Evolutionary conservation across 1,140 invertebrate genomes (phyloP).

Genomic region (Hycleus phaleratus): DNA sequence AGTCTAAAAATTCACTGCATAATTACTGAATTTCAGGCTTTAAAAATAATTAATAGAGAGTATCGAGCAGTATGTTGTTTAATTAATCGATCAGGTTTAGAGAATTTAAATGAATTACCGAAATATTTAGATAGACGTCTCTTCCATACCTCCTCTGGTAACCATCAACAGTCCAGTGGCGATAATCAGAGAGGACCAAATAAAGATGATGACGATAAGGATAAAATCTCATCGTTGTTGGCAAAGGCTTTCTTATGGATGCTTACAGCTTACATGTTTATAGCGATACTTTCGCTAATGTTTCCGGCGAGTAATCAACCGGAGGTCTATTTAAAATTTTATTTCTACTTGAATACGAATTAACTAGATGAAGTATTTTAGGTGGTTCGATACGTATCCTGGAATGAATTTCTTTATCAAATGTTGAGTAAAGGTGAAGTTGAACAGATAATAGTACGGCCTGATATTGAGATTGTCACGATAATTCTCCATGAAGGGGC

Average conservation of each 20-base stretch:
- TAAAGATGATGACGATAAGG: constrained; percentile 49
- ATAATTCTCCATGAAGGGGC: constrained; percentile 80
- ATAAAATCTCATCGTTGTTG: constrained; percentile 58
- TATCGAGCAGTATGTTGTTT: constrained; percentile 41
- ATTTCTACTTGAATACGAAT: neutral
- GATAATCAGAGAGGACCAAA: constrained; percentile 31
- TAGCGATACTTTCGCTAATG: constrained; percentile 59
- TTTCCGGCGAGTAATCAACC: constrained; percentile 65
- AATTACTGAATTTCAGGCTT: constrained; percentile 7
- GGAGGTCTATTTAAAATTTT: constrained; percentile 47
- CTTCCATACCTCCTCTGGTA: constrained; percentile 25
- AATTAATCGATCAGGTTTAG: constrained; percentile 38
- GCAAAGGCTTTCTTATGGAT: constrained; percentile 70
- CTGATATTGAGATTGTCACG: constrained; percentile 74
- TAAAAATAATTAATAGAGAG: constrained; percentile 41
- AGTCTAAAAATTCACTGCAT: too few species aligned
- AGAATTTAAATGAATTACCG: constrained; percentile 35
- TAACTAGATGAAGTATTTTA: constrained; percentile 27
- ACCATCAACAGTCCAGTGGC: constrained; percentile 20
- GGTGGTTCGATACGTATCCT: constrained; percentile 68
- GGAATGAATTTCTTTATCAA: constrained; percentile 92
- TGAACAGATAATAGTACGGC: constrained; percentile 74
- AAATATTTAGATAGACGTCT: constrained; percentile 25
- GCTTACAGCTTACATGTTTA: constrained; percentile 63
- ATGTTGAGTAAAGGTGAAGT: constrained; percentile 92